These are phyloP conservation scores for Fabriciana adippe DNA, from an alignment of 2,888 invertebrate species.

Conservation along the genomic window DNA sequence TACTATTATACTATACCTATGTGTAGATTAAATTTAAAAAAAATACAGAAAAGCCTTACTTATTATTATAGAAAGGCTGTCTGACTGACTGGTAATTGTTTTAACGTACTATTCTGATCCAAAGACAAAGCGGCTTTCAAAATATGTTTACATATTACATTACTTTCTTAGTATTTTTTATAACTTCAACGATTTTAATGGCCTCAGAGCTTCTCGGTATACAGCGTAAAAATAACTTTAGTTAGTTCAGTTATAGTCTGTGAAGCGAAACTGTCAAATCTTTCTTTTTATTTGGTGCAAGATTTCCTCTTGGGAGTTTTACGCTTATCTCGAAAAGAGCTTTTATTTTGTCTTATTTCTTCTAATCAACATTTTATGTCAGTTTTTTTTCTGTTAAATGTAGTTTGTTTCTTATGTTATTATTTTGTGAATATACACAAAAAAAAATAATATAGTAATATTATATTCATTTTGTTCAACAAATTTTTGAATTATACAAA, in stretches of 20 bases:
- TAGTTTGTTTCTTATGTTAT: too few species aligned
- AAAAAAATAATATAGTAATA: too few species aligned
- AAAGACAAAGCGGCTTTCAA: neutral
- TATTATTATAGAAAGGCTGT: too few species aligned
- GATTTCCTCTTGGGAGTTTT: neutral
- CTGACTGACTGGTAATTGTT: too few species aligned
- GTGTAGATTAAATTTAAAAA: too few species aligned
- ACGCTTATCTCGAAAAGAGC: neutral
- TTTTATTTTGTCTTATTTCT: neutral
- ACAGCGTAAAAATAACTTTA: slow-evolving; percentile 7
- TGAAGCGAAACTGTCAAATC: slow-evolving; percentile 7
- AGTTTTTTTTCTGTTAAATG: neutral
- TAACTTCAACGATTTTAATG: neutral
- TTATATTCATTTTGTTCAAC: neutral
- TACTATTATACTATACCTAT: too few species aligned
- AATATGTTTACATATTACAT: neutral
- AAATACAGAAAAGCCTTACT: too few species aligned
- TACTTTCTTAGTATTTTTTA: neutral
- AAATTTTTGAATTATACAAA: neutral
- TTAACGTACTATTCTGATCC: neutral
- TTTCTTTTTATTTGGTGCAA: slow-evolving; percentile 10
- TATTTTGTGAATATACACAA: too few species aligned
- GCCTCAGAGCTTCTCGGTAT: slow-evolving; percentile 8
- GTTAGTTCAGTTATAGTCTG: slow-evolving; percentile 1
- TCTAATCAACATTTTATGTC: neutral